Evolutionary conservation across 2,888 invertebrate species (phyloP), one percentile per base, ranked within the genome.

Genomic region (Callyntrura sp.): DNA sequence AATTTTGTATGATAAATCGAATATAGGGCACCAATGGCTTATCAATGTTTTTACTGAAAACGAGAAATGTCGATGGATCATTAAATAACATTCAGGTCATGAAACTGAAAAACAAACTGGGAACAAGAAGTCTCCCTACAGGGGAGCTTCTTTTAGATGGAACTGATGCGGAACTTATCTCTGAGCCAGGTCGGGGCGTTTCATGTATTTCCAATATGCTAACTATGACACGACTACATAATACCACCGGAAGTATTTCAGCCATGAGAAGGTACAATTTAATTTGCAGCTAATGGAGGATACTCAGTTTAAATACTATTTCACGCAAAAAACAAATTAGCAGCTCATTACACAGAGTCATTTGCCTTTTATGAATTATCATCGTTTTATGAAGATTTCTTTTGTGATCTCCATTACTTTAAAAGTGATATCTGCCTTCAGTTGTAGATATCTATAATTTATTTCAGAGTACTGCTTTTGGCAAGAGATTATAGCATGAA

Each of bases 71-170:
- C 6, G 94, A 94, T 82, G 94, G 93, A 11, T 92, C 93, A 12
- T 93, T 96, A 85, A 96, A 96, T 93, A 94, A 95, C 85, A 95
- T 96, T 62, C 94, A 95, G 92, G 94, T 96, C 82, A 94, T 95
- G 85, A 94, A 94, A 87, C 94, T 96, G 92, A 96, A 96, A 94
- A 95, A 96, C 93, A 96, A 96, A 93, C 94, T 96, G 68, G 96
- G 96, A 20, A 96, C 96, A 0, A 93, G 95, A 73, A 96, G 96
- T 92, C 93, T 96, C 62, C 96, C 96, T 3, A 96, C 96, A 0
- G 96, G 95, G 5, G 96, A 96, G 92, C 94, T 96, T 6, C 94
- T 96, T 8, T 94, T 96, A n/a, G 95, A 95, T 94, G 95, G 95
- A 5, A 93, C 94, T 6, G 92, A 93, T 5, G 95, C 95, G 6